A percentile compares a stretch with the other conserved stretches of the same genome.
Evolutionary conservation across 1,140 invertebrate genomes (phyloP).

Genomic region (Harpegnathos saltator): DNA sequence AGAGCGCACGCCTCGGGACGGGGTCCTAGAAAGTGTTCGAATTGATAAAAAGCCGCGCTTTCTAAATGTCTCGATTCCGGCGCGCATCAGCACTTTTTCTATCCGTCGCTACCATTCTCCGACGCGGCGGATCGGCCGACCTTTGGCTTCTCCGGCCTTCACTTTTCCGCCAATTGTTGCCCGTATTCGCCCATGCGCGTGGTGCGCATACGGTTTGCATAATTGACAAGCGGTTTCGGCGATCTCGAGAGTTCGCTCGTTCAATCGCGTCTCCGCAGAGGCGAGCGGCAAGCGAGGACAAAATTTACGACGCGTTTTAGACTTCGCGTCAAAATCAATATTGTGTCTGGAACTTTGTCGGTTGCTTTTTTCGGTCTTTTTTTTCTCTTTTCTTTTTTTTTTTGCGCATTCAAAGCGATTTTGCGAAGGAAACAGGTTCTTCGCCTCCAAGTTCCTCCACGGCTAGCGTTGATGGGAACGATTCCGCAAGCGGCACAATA

Average conservation of each 20-base stretch:
- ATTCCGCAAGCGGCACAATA: not conserved
- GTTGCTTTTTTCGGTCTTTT: not conserved
- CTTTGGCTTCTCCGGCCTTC: not conserved
- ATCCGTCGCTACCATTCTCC: constrained; percentile 13
- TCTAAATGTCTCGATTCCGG: constrained; percentile 32
- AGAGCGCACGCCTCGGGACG: not conserved
- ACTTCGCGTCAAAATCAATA: not conserved
- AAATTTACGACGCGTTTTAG: too few relatives aligned
- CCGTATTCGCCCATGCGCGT: not conserved
- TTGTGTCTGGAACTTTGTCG: not conserved
- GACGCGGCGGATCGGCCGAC: not conserved
- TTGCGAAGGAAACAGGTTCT: not conserved
- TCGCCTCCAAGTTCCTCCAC: too few relatives aligned
- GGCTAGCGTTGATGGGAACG: not conserved
- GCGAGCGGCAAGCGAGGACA: too few relatives aligned
- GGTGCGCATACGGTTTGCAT: not conserved
- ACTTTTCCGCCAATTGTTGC: not conserved
- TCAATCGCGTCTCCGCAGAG: not conserved
- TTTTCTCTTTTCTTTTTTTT: too few relatives aligned
- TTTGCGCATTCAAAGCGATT: not conserved
- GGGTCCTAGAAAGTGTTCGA: constrained; percentile 54
- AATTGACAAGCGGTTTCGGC: not conserved
- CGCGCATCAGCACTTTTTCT: constrained; percentile 23
- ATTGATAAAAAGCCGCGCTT: constrained; percentile 54
- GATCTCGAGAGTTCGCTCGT: not conserved